Evolutionary conservation across 1,140 invertebrate species (phyloP), one percentile per base, ranked within the genome.

Genomic region (Drosophila murphyi): DNA sequence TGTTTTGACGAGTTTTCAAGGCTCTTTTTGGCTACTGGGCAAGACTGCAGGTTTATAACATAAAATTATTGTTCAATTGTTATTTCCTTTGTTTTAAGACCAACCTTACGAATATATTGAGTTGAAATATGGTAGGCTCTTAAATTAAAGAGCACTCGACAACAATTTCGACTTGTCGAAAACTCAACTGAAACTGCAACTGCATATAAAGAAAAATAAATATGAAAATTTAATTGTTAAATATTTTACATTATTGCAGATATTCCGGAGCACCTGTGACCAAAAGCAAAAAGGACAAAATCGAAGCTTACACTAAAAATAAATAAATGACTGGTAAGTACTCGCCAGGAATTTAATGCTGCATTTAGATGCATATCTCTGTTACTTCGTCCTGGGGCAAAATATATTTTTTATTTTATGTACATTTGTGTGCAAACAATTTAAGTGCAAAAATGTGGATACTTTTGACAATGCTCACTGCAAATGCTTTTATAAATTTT

Each of bases 401-500:
- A 4, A 20, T 54, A 32, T 31, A 28, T 20, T 28, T 55, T 47
- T 32, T 43, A 12, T n/a, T 10, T 52, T 2, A 7, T 69, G 47
- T 57, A 32, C 62, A 8, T 41, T 35, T 60, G n/a, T 54, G 47
- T 62, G 54, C 61, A 72, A 67, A 72, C 70, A 67, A 60, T 72
- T 72, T 60, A 68, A 72, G 63, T 68, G 70, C 63, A 72, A 56
- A 73, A 51, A 50, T 73, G 71, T 73, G 64, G 64, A 69, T 73
- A 73, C 64, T 62, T 68, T 73, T 64, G 77, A 56, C 70, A 82
- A 78, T 82, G 79, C 72, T 83, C 83, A 83, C 82, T 78, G 82
- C 78, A 81, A 82, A 86, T 87, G 78, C 76, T 88, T 88, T 87
- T 88, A 83, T 87, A 87, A 88, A 88, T 87, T 87, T 87, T 88